phyloP scores from a whole-genome alignment of 2,888 invertebrate species.

The Parascotia fuliginaria region DNA sequence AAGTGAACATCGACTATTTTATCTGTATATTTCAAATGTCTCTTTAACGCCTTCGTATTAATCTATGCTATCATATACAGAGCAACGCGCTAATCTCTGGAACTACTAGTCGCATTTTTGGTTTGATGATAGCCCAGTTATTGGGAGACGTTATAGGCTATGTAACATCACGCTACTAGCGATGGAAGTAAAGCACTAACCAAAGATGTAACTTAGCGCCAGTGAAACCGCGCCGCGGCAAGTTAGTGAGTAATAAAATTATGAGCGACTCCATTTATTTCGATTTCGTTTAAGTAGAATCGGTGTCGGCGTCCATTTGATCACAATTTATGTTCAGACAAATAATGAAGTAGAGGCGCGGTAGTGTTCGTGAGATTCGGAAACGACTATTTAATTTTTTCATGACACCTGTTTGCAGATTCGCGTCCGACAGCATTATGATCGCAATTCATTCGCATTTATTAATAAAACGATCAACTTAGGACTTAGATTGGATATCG shows the following conservation, averaged over 20 bases:
- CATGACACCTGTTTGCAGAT: constrained; percentile 14
- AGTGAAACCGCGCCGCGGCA: too few species aligned
- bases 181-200: too few species aligned
- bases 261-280: constrained; percentile 47
- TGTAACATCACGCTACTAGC: too few species aligned
- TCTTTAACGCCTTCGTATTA: constrained; percentile 33
- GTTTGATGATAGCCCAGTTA: too few species aligned
- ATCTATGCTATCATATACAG: too few species aligned
- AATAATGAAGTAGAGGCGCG: constrained; percentile 39
- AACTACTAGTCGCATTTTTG: too few species aligned
- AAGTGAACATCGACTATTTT: background rate
- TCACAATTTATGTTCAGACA: constrained; percentile 47
- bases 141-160: too few species aligned
- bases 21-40: constrained; percentile 17
- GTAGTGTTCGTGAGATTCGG: constrained; percentile 35
- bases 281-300: constrained; percentile 39
- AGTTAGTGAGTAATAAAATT: constrained; percentile 50
- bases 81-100: too few species aligned
- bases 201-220: too few species aligned
- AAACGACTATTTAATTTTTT: constrained; percentile 32
- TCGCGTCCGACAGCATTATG: constrained; percentile 45
- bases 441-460: constrained; percentile 38
- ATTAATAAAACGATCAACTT: constrained; percentile 30
- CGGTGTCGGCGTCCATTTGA: constrained; percentile 44
- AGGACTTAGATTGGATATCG: constrained; percentile 18